Conservation (phyloP, 2,797 vertebrate species). For the Sebastolobus altivelis region DNA sequence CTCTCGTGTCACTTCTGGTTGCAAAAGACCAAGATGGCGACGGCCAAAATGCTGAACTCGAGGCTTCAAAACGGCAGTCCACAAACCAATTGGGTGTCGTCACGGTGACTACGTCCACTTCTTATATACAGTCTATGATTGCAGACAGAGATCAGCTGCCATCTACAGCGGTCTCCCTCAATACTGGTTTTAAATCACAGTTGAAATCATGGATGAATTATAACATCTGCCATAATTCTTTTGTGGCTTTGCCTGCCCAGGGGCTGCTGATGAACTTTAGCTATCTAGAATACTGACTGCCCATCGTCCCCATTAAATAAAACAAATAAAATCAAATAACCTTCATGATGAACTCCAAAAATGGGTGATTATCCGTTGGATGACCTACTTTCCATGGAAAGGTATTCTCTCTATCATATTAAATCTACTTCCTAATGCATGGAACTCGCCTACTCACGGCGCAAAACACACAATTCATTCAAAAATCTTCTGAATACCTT, state of each 20-base stretch:
- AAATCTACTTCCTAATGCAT: constrained; percentile 54
- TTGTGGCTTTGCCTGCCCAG: background rate
- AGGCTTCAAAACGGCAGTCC: too few species aligned
- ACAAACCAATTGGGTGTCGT: too few species aligned
- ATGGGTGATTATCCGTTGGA: constrained; percentile 9
- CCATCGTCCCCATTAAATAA: background rate
- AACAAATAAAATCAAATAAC: background rate
- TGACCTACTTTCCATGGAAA: constrained; percentile 37
- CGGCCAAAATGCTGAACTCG: too few species aligned
- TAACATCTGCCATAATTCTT: background rate
- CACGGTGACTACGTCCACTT: too few species aligned
- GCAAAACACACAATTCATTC: constrained; percentile 33
- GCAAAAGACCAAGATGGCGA: too few species aligned
- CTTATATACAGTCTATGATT: too few species aligned
- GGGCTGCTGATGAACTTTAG: background rate
- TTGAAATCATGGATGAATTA: background rate
- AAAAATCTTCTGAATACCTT: constrained; percentile 52
- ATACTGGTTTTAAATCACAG: background rate
- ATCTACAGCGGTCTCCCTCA: too few species aligned
- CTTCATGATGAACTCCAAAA: constrained; percentile 11
- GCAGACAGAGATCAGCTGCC: too few species aligned
- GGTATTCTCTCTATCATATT: constrained; percentile 16
- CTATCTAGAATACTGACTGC: background rate
- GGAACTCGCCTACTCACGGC: background rate
- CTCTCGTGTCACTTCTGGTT: too few species aligned